These are phyloP conservation scores for Origma solitaria DNA, from an alignment of 2,113 vertebrate genomes.

Conservation along the genomic window DNA sequence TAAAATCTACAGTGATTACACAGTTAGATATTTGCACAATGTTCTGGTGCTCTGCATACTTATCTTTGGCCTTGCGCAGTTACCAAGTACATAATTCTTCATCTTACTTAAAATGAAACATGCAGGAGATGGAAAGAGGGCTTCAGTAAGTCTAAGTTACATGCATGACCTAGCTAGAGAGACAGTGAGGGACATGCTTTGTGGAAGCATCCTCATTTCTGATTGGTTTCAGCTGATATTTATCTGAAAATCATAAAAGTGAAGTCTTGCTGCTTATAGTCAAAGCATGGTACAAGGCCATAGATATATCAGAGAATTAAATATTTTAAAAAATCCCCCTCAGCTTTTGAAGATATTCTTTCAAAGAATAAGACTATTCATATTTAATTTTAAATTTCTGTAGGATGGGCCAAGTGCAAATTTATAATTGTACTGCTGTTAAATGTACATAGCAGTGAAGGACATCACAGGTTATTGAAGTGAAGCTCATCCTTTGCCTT, in stretches of 20 bases:
- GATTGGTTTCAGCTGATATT: background rate
- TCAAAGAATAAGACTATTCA: background rate
- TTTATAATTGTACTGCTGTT: background rate
- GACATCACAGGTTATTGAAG: background rate
- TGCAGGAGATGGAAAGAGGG: background rate
- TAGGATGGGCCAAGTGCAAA: background rate
- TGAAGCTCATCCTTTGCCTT: background rate
- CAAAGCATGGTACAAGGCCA: background rate
- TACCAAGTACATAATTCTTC: background rate
- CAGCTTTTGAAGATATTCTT: background rate
- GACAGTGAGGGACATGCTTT: background rate
- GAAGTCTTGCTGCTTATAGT: background rate
- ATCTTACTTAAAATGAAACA: conserved; percentile 8
- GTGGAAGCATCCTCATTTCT: background rate
- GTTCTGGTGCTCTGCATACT: conserved; percentile 8
- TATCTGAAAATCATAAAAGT: background rate
- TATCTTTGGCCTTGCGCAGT: background rate
- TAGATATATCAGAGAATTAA: background rate
- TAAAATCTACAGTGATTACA: background rate
- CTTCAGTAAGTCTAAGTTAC: background rate
- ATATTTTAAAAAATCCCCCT: background rate
- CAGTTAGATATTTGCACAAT: conserved; percentile 28
- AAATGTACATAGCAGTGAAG: background rate
- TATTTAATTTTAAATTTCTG: background rate
- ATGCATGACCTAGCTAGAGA: background rate